Evolutionary conservation across 2,888 invertebrate genomes (phyloP).

Genomic region (Drosophila austrosaltans): DNA sequence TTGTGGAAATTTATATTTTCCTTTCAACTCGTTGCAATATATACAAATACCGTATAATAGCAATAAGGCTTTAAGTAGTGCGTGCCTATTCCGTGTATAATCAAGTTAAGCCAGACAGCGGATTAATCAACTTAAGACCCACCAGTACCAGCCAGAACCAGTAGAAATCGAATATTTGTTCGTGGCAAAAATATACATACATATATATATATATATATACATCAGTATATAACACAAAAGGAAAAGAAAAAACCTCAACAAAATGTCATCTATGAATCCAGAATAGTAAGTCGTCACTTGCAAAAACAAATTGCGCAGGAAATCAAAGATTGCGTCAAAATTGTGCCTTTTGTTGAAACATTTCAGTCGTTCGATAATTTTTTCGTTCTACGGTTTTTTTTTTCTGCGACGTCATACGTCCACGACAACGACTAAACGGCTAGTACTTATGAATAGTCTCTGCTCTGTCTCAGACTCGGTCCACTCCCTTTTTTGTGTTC

Average conservation of each 20-base stretch:
- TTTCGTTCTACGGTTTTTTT: slow-evolving; percentile 43
- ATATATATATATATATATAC: neutral
- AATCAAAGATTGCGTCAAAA: slow-evolving; percentile 31
- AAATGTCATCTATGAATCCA: slow-evolving; percentile 88
- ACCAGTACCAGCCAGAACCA: slow-evolving; percentile 47
- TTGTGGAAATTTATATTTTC: slow-evolving; percentile 71
- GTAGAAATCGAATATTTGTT: slow-evolving; percentile 74
- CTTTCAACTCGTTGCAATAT: slow-evolving; percentile 60
- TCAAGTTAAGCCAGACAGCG: slow-evolving; percentile 35
- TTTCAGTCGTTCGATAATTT: slow-evolving; percentile 60
- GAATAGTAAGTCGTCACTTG: slow-evolving; percentile 88
- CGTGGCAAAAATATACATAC: slow-evolving; percentile 67
- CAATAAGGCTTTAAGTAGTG: slow-evolving; percentile 53
- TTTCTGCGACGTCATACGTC: slow-evolving; percentile 81
- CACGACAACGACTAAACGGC: slow-evolving; percentile 53
- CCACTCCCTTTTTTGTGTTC: slow-evolving; percentile 55
- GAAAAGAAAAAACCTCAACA: slow-evolving; percentile 52
- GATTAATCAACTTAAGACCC: slow-evolving; percentile 37
- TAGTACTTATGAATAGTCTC: slow-evolving; percentile 39
- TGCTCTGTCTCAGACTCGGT: slow-evolving; percentile 25
- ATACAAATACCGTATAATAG: slow-evolving; percentile 59
- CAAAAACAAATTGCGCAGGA: slow-evolving; percentile 61
- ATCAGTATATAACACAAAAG: slow-evolving; percentile 8
- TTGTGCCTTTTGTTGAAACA: slow-evolving; percentile 30
- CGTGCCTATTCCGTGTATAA: slow-evolving; percentile 45